Conservation (phyloP, 2,113 vertebrate genomes). For the Tetrax tetrax region DNA sequence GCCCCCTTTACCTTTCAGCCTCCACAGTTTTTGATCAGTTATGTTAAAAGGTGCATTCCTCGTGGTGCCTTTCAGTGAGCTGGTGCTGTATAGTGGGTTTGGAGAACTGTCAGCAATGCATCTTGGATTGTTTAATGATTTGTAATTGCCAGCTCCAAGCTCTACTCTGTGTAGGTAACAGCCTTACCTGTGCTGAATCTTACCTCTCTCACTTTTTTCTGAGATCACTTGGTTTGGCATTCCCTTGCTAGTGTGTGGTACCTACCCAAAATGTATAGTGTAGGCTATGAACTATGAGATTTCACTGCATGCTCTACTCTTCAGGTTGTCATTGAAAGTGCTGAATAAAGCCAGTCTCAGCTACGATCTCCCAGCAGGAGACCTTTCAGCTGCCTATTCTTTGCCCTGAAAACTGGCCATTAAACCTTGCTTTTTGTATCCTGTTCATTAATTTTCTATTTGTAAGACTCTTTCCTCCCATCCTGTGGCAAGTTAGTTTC, state of each 20-base stretch:
- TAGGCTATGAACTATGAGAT: not conserved
- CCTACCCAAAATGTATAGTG: not conserved
- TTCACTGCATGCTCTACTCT: not conserved
- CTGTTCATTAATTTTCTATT: not conserved
- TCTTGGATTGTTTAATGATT: not conserved
- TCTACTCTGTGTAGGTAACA: not conserved
- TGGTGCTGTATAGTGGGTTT: not conserved
- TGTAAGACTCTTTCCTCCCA: not conserved
- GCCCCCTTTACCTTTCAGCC: not conserved
- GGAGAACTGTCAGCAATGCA: not conserved
- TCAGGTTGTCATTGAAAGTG: not conserved
- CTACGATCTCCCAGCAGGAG: not conserved
- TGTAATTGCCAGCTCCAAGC: not conserved
- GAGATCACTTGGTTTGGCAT: not conserved
- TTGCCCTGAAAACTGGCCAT: not conserved
- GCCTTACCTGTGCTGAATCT: not conserved
- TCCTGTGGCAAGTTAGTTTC: not conserved
- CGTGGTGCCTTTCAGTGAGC: not conserved
- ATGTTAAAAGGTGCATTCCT: not conserved
- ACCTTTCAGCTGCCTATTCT: not conserved
- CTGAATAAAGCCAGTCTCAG: not conserved
- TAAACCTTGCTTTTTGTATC: conserved; percentile 19
- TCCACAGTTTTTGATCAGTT: not conserved
- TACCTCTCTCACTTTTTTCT: not conserved
- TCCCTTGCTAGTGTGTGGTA: not conserved